These are phyloP conservation scores for Kryptopterus vitreolus DNA, from an alignment of 2,797 vertebrate species.

Conservation along the genomic window DNA sequence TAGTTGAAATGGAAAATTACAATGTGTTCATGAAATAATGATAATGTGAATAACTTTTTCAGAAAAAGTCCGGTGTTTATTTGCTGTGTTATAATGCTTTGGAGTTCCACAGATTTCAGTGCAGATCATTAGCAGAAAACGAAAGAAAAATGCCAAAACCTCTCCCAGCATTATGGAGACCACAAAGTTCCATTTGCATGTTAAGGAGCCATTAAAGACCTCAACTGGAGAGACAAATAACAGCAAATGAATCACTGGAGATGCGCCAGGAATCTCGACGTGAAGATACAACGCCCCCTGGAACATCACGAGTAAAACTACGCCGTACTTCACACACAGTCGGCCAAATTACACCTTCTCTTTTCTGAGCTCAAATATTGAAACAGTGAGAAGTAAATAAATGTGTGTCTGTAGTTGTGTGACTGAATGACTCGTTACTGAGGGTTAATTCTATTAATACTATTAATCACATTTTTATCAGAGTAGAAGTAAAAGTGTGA, in stretches of 20 bases:
- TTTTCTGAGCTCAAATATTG: neutral
- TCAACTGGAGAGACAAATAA: conserved; percentile 25
- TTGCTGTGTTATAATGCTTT: neutral
- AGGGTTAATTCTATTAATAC: too few relatives aligned
- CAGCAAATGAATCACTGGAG: neutral
- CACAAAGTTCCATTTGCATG: neutral
- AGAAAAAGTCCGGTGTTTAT: conserved; percentile 13
- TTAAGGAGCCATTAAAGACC: conserved; percentile 27
- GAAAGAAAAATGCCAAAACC: conserved; percentile 4
- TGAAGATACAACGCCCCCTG: neutral
- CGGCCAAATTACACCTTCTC: neutral
- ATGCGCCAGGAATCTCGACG: neutral
- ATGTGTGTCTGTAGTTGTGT: neutral
- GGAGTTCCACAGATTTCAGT: conserved; percentile 24
- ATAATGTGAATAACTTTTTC: neutral
- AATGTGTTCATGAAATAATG: neutral
- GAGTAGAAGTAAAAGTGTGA: neutral
- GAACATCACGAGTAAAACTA: neutral
- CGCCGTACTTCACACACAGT: neutral
- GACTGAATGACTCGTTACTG: neutral
- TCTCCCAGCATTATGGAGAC: conserved; percentile 28
- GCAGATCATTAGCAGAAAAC: conserved; percentile 33
- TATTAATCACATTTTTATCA: too few relatives aligned
- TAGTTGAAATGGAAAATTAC: neutral
- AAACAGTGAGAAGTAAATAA: neutral